Base-by-base conservation (phyloP, 2,113 vertebrate species). In the Podarcis muralis region DNA sequence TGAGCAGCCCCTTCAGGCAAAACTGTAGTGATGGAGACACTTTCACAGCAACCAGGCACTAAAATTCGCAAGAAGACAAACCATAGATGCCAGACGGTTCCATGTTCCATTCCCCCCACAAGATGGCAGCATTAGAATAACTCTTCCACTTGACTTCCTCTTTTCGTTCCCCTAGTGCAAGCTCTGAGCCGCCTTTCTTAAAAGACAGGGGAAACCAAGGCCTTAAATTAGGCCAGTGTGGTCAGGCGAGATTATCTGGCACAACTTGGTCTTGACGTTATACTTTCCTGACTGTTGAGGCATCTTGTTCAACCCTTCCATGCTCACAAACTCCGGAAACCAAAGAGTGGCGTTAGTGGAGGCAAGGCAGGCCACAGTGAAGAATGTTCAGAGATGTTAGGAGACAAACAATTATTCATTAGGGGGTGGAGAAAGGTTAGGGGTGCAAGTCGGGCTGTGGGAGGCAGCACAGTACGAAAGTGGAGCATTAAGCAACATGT, bases 121-220 rank as follows among this genome's bases (percentile, higher is more conserved):
- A 65, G 93, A 30, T 94, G 94, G 93, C 94, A 92, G 92, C 90
- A 81, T 80, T 85, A 86, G 91, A 59, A 75, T 30, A 81, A 5
- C 22, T 13, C 8, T 27, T n/a, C 35, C 57, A 48, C 16, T 59
- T 65, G 25, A 2, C 5, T 11, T 1, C 13, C 6, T 37, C 6
- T 37, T 1, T 68, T 65, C 0, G 5, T 13, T 71, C 30, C 69
- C 30, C 30, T 22, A 71, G 86, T 1, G 13, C 16, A 1, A 20
- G 59, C 83, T 4, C 35, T 43, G 32, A 59, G 18, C 15, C 1
- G 11, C 6, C 22, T 22, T 23, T 72, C 30, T n/a, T 53, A 11
- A 37, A 35, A 8, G 32, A 37, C 27, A 69, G 12, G 4, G n/a
- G 27, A 59, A 62, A 62, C 25, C 43, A 62, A 40, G 22, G 59